phyloP scores from a whole-genome alignment of 2,797 vertebrate genomes.

The Zonotrichia albicollis region DNA sequence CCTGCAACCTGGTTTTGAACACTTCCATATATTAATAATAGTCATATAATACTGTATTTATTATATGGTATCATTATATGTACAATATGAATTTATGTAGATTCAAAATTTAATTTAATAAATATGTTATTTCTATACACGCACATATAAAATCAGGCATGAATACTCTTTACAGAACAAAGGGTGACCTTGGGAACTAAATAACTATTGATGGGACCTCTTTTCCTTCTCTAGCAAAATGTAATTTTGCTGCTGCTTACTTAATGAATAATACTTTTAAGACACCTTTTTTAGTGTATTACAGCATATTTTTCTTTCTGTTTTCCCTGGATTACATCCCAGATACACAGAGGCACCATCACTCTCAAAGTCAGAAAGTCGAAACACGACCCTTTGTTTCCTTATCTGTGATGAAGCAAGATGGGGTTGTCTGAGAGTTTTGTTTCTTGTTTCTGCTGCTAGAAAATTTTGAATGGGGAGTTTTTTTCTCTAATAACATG shows the following conservation, averaged over 20 bases:
- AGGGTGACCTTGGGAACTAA: background rate
- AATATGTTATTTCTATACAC: background rate
- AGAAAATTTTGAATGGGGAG: background rate
- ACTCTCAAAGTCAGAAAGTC: background rate
- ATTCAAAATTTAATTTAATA: background rate
- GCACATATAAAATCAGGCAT: too few relatives aligned
- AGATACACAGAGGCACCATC: slow-evolving; percentile 23
- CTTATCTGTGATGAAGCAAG: background rate
- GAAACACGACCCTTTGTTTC: background rate
- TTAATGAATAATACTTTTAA: slow-evolving; percentile 68
- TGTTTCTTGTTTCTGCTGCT: background rate
- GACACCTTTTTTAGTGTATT: slow-evolving; percentile 18
- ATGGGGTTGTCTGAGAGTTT: background rate
- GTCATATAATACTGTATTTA: too few relatives aligned
- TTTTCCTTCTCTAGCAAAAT: background rate
- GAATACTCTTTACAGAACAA: slow-evolving; percentile 28
- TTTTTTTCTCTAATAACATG: fast-evolving
- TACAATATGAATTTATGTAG: background rate
- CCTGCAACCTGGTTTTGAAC: background rate
- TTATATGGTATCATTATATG: background rate
- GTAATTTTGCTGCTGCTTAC: slow-evolving; percentile 53
- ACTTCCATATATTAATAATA: background rate
- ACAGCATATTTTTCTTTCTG: slow-evolving; percentile 45
- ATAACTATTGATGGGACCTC: background rate
- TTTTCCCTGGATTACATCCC: slow-evolving; percentile 46